Evolutionary conservation across 1,140 invertebrate species (phyloP).

Genomic region (Acarapis woodi): DNA sequence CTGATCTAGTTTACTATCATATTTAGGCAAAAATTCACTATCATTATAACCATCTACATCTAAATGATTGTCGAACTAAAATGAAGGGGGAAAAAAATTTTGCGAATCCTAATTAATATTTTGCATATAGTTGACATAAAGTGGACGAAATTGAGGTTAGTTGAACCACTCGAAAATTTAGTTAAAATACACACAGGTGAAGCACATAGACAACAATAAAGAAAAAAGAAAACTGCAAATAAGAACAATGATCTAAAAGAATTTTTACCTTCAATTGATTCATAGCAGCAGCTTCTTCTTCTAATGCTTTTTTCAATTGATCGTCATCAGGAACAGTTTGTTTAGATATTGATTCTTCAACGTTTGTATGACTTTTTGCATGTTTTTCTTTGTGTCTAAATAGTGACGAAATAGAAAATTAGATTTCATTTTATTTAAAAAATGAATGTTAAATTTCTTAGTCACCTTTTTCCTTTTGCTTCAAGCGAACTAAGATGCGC

Average conservation of each 20-base stretch:
- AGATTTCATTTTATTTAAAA: background rate
- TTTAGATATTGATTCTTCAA: background rate
- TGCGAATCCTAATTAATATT: background rate
- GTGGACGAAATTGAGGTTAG: background rate
- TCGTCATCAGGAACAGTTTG: constrained; percentile 27
- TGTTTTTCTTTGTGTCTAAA: background rate
- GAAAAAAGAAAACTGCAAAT: background rate
- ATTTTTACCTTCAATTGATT: constrained; percentile 63
- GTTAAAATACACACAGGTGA: background rate
- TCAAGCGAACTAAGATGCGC: constrained; percentile 76
- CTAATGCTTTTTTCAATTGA: constrained; percentile 47
- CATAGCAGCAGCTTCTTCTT: constrained; percentile 77
- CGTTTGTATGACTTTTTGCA: background rate
- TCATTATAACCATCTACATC: no score
- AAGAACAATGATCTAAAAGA: background rate
- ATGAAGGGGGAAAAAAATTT: background rate
- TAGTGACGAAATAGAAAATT: background rate
- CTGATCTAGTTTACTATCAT: no score
- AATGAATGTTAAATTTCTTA: background rate
- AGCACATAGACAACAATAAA: background rate
- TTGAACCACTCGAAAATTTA: no score
- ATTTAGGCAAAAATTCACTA: no score
- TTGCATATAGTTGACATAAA: background rate
- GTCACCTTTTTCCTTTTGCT: constrained; percentile 23
- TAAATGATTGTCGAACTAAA: no score